Base-by-base conservation (phyloP, 2,797 vertebrate genomes). In the Distichodus sexfasciatus region DNA sequence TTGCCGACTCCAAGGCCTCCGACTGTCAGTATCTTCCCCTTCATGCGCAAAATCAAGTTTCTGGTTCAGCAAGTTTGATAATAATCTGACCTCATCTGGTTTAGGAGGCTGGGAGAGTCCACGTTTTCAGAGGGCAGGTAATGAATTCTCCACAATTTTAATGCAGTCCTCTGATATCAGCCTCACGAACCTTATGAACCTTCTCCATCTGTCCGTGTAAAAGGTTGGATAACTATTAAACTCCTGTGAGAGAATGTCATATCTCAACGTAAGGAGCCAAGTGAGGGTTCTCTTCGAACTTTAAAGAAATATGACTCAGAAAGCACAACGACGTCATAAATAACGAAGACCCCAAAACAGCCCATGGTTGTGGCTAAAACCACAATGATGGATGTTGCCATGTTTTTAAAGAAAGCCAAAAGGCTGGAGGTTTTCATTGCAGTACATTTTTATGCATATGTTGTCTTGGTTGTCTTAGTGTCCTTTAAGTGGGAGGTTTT, bases 1-100 rank as follows among this genome's bases (percentile, higher is more conserved):
- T 85, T 91, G 87, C 88, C 81, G 81, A 88, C 78, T 83, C 78
- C 69, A 84, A 87, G 84, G 89, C 88, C 88, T 91, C 86, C 85
- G 88, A 90, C 85, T 87, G 85, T 86, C 90, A 85, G 86, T 87
- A 83, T 87, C 86, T 84, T 83, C 85, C 81, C 85, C 83, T 83
- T 75, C 69, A 75, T 87, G 84, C 82, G 61, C 80, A 83, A 74
- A 75, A 81, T 79, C 75, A 85, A 86, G 85, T 87, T 88, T 89
- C 87, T 88, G 90, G 82, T 90, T 91, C 88, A 91, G 88, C 86
- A 88, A 83, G 85, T 90, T 87, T 88, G 80, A 89, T 91, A 87
- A 91, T 90, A 86, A 90, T 91, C 85, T 89, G 86, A 90, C 87
- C 89, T 88, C 85, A 89, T 87, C 83, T 85, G 83, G 86, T 88